phyloP scores from a whole-genome alignment of 2,797 vertebrate species.

The Pteropus rufus region DNA sequence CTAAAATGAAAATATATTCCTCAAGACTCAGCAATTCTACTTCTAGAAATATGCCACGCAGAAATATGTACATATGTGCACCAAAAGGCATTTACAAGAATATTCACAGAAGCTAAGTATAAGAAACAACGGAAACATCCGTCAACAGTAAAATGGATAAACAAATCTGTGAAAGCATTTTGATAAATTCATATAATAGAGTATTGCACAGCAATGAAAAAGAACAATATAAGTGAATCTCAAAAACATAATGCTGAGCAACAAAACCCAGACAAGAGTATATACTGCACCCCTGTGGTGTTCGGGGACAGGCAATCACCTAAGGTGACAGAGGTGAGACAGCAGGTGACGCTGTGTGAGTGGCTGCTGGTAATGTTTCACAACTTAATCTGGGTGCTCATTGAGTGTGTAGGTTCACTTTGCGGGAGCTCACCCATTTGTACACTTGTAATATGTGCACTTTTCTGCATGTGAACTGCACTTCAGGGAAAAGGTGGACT shows the following conservation, averaged over 20 bases:
- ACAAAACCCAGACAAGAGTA: background rate
- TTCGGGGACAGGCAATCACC: background rate
- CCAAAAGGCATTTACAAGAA: background rate
- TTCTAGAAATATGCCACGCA: background rate
- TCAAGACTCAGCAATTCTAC: background rate
- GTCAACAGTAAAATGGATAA: background rate
- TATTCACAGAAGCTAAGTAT: background rate
- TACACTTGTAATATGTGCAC: background rate
- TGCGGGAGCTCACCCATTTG: background rate
- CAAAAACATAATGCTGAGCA: background rate
- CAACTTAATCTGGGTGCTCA: background rate
- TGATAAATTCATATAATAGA: background rate
- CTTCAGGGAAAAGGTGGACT: background rate
- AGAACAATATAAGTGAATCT: background rate
- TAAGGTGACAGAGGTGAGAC: fast-evolving
- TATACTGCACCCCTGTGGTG: fast-evolving
- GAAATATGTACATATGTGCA: background rate
- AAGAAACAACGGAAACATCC: background rate
- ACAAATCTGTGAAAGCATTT: background rate
- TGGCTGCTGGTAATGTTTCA: background rate
- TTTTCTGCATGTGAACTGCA: background rate
- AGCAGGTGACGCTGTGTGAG: fast-evolving
- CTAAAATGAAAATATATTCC: background rate
- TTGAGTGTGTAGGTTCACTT: fast-evolving
- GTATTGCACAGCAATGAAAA: background rate